These are phyloP conservation scores for Beroe forskalii DNA, from an alignment of 37 sponge, comb jelly and placozoan genomes.

Conservation along the genomic window DNA sequence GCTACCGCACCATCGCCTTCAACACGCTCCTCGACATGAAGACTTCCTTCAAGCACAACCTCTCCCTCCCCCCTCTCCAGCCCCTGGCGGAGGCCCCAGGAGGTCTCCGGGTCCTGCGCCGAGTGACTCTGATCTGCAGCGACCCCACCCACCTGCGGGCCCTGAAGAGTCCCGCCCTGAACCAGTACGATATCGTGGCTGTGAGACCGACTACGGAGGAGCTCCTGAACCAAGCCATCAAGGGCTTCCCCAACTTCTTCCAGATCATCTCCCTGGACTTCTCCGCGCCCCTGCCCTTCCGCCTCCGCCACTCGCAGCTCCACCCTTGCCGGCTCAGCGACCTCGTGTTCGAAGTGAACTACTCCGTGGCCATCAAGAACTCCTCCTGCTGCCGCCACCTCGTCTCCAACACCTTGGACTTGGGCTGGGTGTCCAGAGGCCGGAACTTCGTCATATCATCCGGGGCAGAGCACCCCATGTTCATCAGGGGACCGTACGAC, in stretches of 20 bases:
- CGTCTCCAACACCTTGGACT: slow-evolving; percentile 37
- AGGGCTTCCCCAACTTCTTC: not conserved
- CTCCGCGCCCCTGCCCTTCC: not conserved
- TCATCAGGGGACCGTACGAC: slow-evolving; percentile 41
- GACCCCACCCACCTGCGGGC: slow-evolving; percentile 35
- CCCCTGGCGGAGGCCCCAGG: not conserved
- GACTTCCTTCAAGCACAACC: not conserved
- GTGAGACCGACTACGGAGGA: slow-evolving; percentile 22
- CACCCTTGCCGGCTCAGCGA: slow-evolving; percentile 39
- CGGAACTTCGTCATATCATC: slow-evolving; percentile 34
- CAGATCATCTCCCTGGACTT: slow-evolving; percentile 50
- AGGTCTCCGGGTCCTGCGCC: not conserved
- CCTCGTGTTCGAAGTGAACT: slow-evolving; percentile 20
- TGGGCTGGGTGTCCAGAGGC: slow-evolving; percentile 20
- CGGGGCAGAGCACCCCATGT: slow-evolving; percentile 43
- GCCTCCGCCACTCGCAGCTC: slow-evolving; percentile 1
- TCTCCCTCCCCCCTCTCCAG: not conserved
- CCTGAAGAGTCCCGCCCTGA: not conserved
- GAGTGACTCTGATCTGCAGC: not conserved
- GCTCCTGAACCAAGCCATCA: slow-evolving; percentile 21
- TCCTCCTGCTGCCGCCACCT: not conserved
- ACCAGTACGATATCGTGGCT: slow-evolving; percentile 43
- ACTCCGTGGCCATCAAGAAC: slow-evolving; percentile 6
- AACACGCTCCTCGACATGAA: slow-evolving; percentile 10
- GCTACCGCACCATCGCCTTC: slow-evolving; percentile 48